A percentile compares a stretch with the other conserved stretches of the same genome.
Evolutionary conservation across 2,797 vertebrate genomes (phyloP).

Genomic region (Psittacula derbiana): DNA sequence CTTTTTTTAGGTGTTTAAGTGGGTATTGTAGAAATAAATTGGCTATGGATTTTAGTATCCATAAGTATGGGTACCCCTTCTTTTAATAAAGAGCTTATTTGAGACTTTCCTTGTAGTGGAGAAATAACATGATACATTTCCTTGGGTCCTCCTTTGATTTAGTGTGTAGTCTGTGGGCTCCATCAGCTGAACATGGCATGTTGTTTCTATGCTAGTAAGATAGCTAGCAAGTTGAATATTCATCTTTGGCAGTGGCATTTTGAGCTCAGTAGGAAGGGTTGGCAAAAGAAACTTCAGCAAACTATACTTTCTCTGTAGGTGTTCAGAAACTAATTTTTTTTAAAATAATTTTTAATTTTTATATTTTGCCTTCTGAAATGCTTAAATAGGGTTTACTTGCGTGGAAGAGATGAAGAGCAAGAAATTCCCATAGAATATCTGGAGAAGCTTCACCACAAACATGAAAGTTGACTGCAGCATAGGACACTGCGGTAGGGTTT

Average conservation of each 20-base stretch:
- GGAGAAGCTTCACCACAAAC: conserved; percentile 92
- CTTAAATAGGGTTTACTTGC: conserved; percentile 83
- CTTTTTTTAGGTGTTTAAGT: neutral
- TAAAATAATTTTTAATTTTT: neutral
- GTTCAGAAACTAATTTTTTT: neutral
- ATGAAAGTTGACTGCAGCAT: conserved; percentile 92
- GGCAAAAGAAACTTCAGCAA: neutral
- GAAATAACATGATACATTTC: accelerated
- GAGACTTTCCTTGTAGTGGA: neutral
- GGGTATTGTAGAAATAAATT: neutral
- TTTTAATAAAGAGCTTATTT: neutral
- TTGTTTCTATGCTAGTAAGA: neutral
- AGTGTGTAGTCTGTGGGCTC: neutral
- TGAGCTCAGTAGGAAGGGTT: neutral
- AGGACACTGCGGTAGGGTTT: conserved; percentile 83
- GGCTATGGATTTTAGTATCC: neutral
- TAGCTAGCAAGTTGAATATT: neutral
- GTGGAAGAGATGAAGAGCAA: conserved; percentile 90
- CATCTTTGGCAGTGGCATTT: neutral
- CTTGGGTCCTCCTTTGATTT: neutral
- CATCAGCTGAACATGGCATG: neutral
- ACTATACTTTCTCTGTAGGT: neutral
- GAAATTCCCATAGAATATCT: conserved; percentile 91
- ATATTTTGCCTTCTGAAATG: conserved; percentile 79
- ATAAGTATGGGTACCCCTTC: neutral